Base-by-base conservation (phyloP, 2,888 invertebrate species). In the Sycophila texana region DNA sequence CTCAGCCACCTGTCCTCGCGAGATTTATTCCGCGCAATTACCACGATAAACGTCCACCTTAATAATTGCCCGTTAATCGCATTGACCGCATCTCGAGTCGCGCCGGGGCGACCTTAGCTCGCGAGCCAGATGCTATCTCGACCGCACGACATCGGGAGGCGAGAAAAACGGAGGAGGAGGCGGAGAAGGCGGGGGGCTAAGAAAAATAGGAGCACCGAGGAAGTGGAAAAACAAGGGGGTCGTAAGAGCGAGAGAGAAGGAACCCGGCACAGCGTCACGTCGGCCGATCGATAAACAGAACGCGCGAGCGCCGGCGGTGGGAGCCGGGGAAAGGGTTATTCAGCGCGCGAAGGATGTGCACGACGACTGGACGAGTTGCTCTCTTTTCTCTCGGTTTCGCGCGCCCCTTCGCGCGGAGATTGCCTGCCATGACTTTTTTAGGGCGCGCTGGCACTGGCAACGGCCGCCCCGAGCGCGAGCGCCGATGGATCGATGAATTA, bases 31-130 rank as follows among this genome's bases (percentile, higher is more conserved):
- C 84, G 83, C 82, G 85, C 86, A 87, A 88, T 88, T 88, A 87
- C 84, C 83, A 74, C 84, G 87, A 87, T 86, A 85, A 88, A 84
- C 82, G 85, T 84, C 83, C 80, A 82, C 82, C 84, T 87, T 87
- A 85, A 88, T 88, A 87, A 88, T 87, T 85, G 86, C 85, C 84
- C 86, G 87, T 87, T 88, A 88, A 88, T 88, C 86, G 87, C 83
- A 71, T 76, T 47, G 79, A 82, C 81, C 79, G 82, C 82, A 83
- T 84, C 83, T 80, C 80, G 58, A 61, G 49, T 57, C 76, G 49
- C 75, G 63, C 72, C 13, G 20, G 26, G 47, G 30, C 63, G 60
- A 39, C 30, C 22, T 4, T 53, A 16, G 13, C 22, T 74, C 51
- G 14, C 30, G 60, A 22, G 70, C 18, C 58, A 49, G 74, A 74